Conservation (phyloP, 2,888 invertebrate species). For the Rapana venosa region DNA sequence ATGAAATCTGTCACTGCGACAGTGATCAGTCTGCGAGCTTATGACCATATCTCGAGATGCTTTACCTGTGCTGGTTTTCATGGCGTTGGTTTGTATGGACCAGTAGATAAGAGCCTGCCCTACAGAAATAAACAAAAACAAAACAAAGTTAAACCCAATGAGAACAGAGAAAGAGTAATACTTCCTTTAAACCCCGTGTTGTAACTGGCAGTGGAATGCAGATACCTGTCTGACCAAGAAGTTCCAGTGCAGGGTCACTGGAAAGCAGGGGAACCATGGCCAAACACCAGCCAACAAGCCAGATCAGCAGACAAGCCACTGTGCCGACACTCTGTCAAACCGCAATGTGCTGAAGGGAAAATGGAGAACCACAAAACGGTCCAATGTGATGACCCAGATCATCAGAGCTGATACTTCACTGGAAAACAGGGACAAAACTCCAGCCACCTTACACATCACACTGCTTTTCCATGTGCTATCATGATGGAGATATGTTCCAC, state of each 20-base stretch:
- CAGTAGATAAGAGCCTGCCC: constrained; percentile 74
- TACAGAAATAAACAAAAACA: constrained; percentile 70
- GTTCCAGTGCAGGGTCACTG: constrained; percentile 56
- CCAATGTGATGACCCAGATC: constrained; percentile 83
- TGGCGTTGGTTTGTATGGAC: constrained; percentile 51
- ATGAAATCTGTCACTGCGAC: constrained; percentile 22
- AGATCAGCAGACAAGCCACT: constrained; percentile 49
- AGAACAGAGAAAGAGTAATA: constrained; percentile 74
- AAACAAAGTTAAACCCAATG: constrained; percentile 70
- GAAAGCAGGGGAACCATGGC: constrained; percentile 71
- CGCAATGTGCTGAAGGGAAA: constrained; percentile 79
- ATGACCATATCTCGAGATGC: background rate
- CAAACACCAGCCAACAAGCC: constrained; percentile 65
- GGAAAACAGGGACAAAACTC: constrained; percentile 74
- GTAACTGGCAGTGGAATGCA: constrained; percentile 77
- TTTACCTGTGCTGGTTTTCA: background rate
- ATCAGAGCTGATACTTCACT: constrained; percentile 83
- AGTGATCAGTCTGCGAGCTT: constrained; percentile 22
- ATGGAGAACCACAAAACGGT: constrained; percentile 83
- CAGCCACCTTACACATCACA: constrained; percentile 57
- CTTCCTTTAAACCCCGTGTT: constrained; percentile 72
- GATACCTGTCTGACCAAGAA: constrained; percentile 70
- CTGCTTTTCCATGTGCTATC: constrained; percentile 59
- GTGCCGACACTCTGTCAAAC: constrained; percentile 61
- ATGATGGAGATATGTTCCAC: constrained; percentile 58